phyloP scores from a whole-genome alignment of 2,113 vertebrate species.

The Thalassoma bifasciatum region DNA sequence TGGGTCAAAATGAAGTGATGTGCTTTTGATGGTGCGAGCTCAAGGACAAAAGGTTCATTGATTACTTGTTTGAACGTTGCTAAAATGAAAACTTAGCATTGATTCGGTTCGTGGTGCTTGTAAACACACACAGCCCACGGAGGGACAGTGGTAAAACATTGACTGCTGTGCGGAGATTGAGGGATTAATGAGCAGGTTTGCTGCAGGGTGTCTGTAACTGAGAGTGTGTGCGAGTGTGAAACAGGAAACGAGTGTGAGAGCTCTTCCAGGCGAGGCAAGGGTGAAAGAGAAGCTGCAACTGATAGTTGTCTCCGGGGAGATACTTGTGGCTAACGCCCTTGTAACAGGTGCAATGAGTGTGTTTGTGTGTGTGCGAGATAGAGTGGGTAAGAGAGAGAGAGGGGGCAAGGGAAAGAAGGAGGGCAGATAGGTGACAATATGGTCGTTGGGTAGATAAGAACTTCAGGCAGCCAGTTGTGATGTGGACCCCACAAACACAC shows the following conservation, averaged over 20 bases:
- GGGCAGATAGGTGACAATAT: constrained; percentile 23
- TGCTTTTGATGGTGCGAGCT: not conserved
- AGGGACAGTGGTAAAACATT: constrained; percentile 57
- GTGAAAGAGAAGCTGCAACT: constrained; percentile 34
- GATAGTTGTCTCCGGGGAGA: constrained; percentile 17
- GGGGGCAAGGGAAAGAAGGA: not conserved
- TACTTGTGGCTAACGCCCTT: constrained; percentile 29
- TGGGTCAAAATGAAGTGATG: not conserved
- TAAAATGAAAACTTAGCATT: constrained; percentile 23
- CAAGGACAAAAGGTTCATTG: not conserved
- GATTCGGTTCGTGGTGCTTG: constrained; percentile 14
- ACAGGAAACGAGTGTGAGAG: not conserved
- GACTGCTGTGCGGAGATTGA: constrained; percentile 51
- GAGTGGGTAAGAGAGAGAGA: not conserved
- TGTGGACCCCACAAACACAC: constrained; percentile 4
- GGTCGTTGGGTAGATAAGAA: constrained; percentile 45
- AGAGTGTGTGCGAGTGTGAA: constrained; percentile 23
- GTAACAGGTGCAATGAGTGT: constrained; percentile 36
- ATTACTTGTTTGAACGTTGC: constrained; percentile 16
- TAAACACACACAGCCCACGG: constrained; percentile 12
- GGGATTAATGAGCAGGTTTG: constrained; percentile 61
- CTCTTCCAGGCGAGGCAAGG: constrained; percentile 10
- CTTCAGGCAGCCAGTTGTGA: constrained; percentile 9
- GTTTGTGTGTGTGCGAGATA: not conserved
- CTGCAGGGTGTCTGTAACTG: constrained; percentile 41